A percentile compares a stretch with the other conserved stretches of the same genome.
phyloP scores from a whole-genome alignment of 1,140 invertebrate genomes.

The Nasonia vitripennis region DNA sequence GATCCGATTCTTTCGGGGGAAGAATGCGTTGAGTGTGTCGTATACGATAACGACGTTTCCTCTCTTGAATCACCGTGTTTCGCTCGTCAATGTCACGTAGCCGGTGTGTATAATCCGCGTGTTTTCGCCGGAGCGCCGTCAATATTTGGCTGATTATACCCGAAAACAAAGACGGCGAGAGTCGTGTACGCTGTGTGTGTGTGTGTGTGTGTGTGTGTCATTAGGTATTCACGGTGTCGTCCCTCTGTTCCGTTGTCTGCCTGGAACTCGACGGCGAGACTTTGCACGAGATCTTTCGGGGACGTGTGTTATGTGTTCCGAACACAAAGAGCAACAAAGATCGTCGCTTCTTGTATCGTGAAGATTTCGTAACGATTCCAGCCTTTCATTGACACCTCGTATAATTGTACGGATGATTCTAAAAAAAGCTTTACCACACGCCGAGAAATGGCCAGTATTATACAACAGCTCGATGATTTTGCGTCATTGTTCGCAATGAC shows the following conservation, averaged over 20 bases:
- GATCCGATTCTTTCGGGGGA: neutral
- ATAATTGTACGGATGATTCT: neutral
- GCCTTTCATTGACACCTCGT: neutral
- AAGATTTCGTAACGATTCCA: neutral
- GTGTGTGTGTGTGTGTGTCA: neutral
- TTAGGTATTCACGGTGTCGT: neutral
- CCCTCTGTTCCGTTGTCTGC: neutral
- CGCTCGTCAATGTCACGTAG: too few relatives aligned
- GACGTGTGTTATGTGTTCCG: neutral
- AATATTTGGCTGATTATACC: neutral
- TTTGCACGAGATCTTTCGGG: neutral
- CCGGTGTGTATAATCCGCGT: too few relatives aligned
- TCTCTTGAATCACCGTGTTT: neutral
- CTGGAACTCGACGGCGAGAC: neutral
- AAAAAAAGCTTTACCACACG: constrained; percentile 3
- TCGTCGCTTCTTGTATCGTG: too few relatives aligned
- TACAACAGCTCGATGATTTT: constrained; percentile 17
- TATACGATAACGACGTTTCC: neutral
- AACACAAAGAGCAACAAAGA: neutral
- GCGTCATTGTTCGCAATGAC: constrained; percentile 16
- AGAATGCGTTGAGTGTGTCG: too few relatives aligned
- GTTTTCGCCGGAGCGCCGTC: neutral
- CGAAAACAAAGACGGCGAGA: neutral
- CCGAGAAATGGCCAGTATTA: neutral
- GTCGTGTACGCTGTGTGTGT: neutral